Percentiles rank a stretch among this genome's conserved stretches.
Conservation (phyloP, 2,797 vertebrate species). For the Pygocentrus nattereri region DNA sequence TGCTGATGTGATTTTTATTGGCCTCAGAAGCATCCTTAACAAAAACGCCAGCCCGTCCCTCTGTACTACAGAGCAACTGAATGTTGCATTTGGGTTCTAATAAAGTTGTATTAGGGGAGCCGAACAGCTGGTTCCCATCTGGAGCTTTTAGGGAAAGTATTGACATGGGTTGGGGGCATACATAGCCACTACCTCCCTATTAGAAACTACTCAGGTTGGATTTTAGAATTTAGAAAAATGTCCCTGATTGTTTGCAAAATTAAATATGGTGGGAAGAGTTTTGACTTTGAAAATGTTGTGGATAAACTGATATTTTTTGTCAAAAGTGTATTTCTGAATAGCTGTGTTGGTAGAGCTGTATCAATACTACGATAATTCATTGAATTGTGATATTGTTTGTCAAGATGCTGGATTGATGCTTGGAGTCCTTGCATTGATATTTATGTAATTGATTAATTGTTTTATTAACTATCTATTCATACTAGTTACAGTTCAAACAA, state of each 20-base stretch:
- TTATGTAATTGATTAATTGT: too few species aligned
- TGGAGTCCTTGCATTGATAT: too few species aligned
- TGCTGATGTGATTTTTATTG: slow-evolving; percentile 68
- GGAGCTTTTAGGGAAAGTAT: slow-evolving; percentile 54
- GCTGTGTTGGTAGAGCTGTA: too few species aligned
- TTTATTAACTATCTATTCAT: background rate
- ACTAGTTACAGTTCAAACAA: background rate
- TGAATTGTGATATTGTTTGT: too few species aligned
- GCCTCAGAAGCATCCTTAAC: slow-evolving; percentile 66
- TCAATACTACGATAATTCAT: too few species aligned
- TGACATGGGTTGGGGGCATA: slow-evolving; percentile 27
- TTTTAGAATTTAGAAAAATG: slow-evolving; percentile 15
- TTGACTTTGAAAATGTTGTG: slow-evolving; percentile 11
- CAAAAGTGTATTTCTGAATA: background rate
- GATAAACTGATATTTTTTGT: background rate
- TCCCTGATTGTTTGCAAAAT: slow-evolving; percentile 34
- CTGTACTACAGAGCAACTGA: slow-evolving; percentile 62
- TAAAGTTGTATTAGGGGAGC: slow-evolving; percentile 66
- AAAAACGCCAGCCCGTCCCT: slow-evolving; percentile 59
- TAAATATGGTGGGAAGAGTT: slow-evolving; percentile 27
- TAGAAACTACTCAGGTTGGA: slow-evolving; percentile 47
- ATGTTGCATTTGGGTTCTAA: slow-evolving; percentile 64
- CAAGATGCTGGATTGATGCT: too few species aligned
- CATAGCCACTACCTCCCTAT: slow-evolving; percentile 25
- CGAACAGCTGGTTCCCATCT: slow-evolving; percentile 64